Evolutionary conservation across 2,113 vertebrate genomes (phyloP), one percentile per base, ranked within the genome.

Genomic region (Danio rerio): DNA sequence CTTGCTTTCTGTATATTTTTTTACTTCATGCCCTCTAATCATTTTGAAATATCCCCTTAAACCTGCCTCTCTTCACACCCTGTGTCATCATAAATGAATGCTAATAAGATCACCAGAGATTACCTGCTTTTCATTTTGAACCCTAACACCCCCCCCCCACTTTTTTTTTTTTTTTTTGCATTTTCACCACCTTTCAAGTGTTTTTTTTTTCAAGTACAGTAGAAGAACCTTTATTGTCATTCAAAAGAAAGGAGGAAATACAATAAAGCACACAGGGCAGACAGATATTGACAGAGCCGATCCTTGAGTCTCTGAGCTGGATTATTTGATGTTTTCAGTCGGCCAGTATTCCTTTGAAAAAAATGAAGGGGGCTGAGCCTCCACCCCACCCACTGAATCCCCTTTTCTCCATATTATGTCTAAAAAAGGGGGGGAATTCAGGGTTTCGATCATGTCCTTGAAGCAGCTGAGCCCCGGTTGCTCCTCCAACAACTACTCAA

Each of bases 71-170:
- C 78, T 81, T 85, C 78, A 86, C 75, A 83, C 78, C 52, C 69
- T 11, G 7, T 63, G 45, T 66, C 63, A 72, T 69, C 59, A 63
- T 49, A 68, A 18, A 82, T 77, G 63, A 86, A 85, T 88, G 78
- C 77, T 83, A 85, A 88, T 84, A 76, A 62, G 85, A 86, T 88
- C 83, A 85, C 81, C 45, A 43, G 81, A 85, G 83, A 86, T 80
- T 77, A 83, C 78, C 73, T 75, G 77, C 82, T 83, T 83, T 86
- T 78, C 85, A 84, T 78, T 88, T 86, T 84, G 79, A 66, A 73
- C 31, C 31, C 31, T 31, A 31, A 31, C 31, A 31, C 31, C 31
- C 31, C 31, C 16, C 6, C 12, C 40, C 45, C 58, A n/a, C n/a
- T n/a, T n/a, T n/a, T n/a, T n/a, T n/a, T n/a, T n/a, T n/a, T 50